A percentile compares a stretch with the other conserved stretches of the same genome.
These are phyloP conservation scores for Crypturellus tataupa DNA, from an alignment of 2,797 vertebrate species.

Conservation along the genomic window DNA sequence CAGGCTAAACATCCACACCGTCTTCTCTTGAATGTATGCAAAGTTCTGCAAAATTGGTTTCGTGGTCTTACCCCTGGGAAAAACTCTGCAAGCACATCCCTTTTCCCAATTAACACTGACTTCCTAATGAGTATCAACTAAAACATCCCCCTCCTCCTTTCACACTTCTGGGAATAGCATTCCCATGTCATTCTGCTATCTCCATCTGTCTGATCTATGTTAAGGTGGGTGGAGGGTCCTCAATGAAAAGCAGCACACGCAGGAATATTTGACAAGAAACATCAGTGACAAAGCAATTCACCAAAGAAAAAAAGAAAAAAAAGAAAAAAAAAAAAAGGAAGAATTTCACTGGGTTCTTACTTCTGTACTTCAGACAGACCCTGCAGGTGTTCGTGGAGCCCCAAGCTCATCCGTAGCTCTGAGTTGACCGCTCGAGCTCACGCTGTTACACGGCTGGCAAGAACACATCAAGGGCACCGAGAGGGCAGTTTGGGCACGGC, in stretches of 20 bases:
- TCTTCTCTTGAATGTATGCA: neutral
- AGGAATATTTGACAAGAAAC: neutral
- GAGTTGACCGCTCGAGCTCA: neutral
- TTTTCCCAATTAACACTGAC: neutral
- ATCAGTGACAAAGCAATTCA: neutral
- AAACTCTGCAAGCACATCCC: neutral
- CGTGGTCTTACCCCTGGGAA: neutral
- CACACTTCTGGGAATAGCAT: neutral
- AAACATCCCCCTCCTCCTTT: neutral
- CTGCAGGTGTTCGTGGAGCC: neutral
- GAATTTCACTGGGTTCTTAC: neutral
- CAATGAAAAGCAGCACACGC: neutral
- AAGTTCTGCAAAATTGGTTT: neutral
- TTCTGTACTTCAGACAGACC: neutral
- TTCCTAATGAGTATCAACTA: neutral
- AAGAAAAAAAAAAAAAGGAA: neutral
- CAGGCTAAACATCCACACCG: neutral
- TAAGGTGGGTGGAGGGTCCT: fast-evolving
- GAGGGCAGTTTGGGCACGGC: neutral
- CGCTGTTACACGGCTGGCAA: neutral
- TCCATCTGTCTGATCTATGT: neutral
- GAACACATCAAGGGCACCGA: neutral
- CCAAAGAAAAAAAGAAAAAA: neutral
- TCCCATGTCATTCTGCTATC: neutral
- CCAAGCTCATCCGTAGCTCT: neutral